Evolutionary conservation across 2,888 invertebrate genomes (phyloP).

Genomic region (Orchesella flavescens): DNA sequence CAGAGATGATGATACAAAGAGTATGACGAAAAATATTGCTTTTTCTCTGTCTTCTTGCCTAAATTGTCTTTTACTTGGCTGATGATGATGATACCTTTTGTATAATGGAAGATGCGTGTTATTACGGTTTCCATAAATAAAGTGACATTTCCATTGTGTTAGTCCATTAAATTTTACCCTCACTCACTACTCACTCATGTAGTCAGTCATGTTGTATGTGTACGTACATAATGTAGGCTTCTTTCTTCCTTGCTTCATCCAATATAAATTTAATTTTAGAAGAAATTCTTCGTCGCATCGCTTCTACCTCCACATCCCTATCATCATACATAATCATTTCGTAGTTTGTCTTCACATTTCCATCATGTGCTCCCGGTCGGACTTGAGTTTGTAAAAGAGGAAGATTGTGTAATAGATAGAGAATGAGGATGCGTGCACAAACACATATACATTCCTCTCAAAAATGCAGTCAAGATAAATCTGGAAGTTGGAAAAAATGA

Average conservation of each 20-base stretch:
- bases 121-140: slow-evolving; percentile 57
- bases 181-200: neutral
- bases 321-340: slow-evolving; percentile 6
- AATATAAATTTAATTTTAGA: slow-evolving; percentile 2
- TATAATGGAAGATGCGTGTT: no score
- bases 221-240: no score
- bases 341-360: slow-evolving; percentile 44
- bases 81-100: neutral
- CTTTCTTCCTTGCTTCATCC: neutral
- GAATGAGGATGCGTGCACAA: neutral
- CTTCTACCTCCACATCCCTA: slow-evolving; percentile 2
- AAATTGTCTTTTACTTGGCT: neutral
- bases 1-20: slow-evolving; percentile 9
- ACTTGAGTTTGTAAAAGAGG: neutral
- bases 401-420: slow-evolving; percentile 55
- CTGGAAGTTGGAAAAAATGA: neutral
- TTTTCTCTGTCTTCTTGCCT: slow-evolving; percentile 12
- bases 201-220: no score
- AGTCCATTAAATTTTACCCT: slow-evolving; percentile 49
- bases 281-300: neutral
- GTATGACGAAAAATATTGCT: slow-evolving; percentile 39
- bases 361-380: neutral
- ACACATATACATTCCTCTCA: neutral
- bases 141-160: slow-evolving; percentile 47
- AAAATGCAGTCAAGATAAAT: neutral